phyloP scores from a whole-genome alignment of 2,888 invertebrate species.

The Andrena flavipes region DNA sequence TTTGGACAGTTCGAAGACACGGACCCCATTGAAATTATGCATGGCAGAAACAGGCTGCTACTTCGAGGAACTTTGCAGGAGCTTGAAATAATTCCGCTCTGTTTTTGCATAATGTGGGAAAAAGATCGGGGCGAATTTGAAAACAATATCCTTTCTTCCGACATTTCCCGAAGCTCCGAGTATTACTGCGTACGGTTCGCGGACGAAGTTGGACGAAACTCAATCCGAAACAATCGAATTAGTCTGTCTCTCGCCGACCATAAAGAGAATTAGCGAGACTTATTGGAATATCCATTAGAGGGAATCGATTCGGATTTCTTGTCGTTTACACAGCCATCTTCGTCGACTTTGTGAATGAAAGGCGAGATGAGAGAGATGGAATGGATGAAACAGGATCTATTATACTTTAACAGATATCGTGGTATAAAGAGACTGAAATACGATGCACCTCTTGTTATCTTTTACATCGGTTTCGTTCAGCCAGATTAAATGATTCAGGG shows the following conservation, averaged over 20 bases:
- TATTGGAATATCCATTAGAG: conserved; percentile 48
- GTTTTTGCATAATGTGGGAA: neutral
- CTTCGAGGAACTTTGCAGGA: too few species aligned
- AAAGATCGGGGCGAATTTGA: neutral
- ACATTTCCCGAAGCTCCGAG: neutral
- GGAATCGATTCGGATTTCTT: conserved; percentile 36
- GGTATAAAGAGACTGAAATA: neutral
- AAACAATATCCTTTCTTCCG: conserved; percentile 1
- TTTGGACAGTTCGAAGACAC: neutral
- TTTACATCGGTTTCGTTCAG: neutral
- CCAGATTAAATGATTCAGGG: neutral
- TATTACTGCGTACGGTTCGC: neutral
- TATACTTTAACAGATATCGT: neutral
- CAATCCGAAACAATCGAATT: conserved; percentile 45
- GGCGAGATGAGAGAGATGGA: neutral
- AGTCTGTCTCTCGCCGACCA: conserved; percentile 31
- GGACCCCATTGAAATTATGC: too few species aligned
- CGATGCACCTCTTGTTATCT: neutral
- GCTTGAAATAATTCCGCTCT: too few species aligned
- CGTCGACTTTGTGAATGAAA: conserved; percentile 45
- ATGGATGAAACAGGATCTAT: neutral
- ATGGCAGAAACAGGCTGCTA: too few species aligned
- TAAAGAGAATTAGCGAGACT: conserved; percentile 49
- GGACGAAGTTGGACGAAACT: conserved; percentile 24
- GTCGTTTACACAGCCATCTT: conserved; percentile 43